Base-by-base conservation (phyloP, 2,797 vertebrate species). In the Lemur catta region DNA sequence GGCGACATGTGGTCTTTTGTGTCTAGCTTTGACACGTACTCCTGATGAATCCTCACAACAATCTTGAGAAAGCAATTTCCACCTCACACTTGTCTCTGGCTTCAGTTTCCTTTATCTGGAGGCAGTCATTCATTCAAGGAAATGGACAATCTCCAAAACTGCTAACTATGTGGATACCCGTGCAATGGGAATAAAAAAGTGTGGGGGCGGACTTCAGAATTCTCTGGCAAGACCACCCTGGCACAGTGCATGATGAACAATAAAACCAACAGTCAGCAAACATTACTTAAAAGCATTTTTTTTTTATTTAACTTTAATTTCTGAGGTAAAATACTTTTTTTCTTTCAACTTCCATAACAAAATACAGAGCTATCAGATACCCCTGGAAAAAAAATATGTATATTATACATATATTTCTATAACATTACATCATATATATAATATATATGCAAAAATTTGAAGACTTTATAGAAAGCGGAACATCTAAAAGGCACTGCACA, bases 371-470 rank as follows among this genome's bases (percentile, higher is more conserved):
- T 98, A 98, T 98, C 98, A 98, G 98, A 98, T 98, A 98, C 98
- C 98, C 98, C 98, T 98, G 98, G 98, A 98, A 98, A 98, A 98
- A 94, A 98, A 98, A 99, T 99, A 98, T 99, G 98, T 98, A 98
- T 99, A 99, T 99, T 99, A 99, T 98, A 98, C 98, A 98, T 98
- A 98, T 98, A 99, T 98, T 98, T 98, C 98, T 99, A 98, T 98
- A 98, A 98, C 98, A 97, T 98, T 98, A 98, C 98, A 98, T 98
- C 98, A 98, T 98, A 98, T 99, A 98, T 98, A 98, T 98, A 99
- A 98, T 98, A 98, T 98, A 98, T 98, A 98, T 98, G 98, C 98
- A 97, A 98, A 97, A 97, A 97, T 98, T 96, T 98, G 98, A 98
- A 98, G 98, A 98, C 98, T 98, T 98, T 98, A 97, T 98, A 98